A percentile compares a stretch with the other conserved stretches of the same genome.
phyloP scores from a whole-genome alignment of 2,113 vertebrate genomes.

The Pelmatolapia mariae region DNA sequence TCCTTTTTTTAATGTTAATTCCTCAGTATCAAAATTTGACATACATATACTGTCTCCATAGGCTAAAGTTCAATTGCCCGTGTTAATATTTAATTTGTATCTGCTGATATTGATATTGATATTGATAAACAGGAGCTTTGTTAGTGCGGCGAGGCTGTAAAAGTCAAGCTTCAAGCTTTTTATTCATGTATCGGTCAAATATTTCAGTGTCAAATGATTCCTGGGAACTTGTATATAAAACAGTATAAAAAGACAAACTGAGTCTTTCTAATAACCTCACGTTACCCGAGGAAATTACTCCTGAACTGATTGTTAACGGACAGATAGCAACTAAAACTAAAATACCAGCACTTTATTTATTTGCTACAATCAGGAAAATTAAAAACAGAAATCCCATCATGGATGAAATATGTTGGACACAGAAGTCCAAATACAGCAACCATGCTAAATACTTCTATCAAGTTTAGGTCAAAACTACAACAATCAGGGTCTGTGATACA shows the following conservation, averaged over 20 bases:
- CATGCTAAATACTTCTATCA: background rate
- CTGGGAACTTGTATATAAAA: no score
- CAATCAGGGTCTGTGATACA: background rate
- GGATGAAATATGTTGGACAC: background rate
- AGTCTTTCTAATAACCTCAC: background rate
- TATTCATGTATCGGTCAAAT: background rate
- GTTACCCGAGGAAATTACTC: background rate
- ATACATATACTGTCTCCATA: background rate
- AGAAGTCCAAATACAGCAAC: background rate
- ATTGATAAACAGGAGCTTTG: background rate
- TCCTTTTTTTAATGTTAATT: background rate
- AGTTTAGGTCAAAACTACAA: background rate
- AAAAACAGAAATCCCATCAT: background rate
- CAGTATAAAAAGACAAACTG: no score
- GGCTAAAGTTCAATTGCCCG: background rate
- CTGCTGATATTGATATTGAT: background rate
- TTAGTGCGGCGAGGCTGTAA: background rate
- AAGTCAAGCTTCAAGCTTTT: background rate
- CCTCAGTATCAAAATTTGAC: background rate
- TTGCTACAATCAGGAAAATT: background rate
- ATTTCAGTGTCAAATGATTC: background rate
- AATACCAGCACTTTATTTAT: background rate
- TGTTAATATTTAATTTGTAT: background rate
- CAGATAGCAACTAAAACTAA: background rate
- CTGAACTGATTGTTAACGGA: background rate